Evolutionary conservation across 2,888 invertebrate species (phyloP), one percentile per base, ranked within the genome.

Genomic region (Andrena fulva): DNA sequence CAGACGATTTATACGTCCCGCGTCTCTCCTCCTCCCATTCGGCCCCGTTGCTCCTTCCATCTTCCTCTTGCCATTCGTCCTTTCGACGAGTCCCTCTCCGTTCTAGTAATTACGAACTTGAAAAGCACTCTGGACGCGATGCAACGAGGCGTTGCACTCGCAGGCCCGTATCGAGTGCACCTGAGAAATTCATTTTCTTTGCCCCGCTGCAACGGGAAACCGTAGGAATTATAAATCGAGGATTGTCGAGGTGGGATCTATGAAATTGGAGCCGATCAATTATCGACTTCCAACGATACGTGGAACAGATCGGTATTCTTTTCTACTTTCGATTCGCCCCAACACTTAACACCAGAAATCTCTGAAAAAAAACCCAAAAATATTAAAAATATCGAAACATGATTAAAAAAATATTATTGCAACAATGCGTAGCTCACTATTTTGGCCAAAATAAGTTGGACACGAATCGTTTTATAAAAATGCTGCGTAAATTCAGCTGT

Each of bases 31-130:
- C 50, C 4, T 31, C 42, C 27, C 12, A 24, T 33, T 31, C 5
- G 20, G 24, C 35, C 54, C 20, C 33, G 8, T 24, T 50, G n/a
- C 24, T 54, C 20, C 27, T 33, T 33, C 31, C 16, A 33, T 62
- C 64, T 50, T 27, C 31, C 20, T 50, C 54, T 4, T 48, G 24
- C 35, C 52, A 62, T 52, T 59, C 62, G 20, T 48, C 60, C 48
- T 52, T 50, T 35, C 54, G 68, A 62, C 67, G 73, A 31, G 83
- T 73, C 78, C 75, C 35, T 84, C 81, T 82, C 83, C 76, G 82
- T 74, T 75, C 42, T 4, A 42, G 81, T 86, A 87, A 89, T 88
- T 88, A 85, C 82, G 60, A 74, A 82, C 77, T 85, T 82, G 77
- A 79, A 89, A 85, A 82, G 80, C 78, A 85, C 82, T 85, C 79